Percentiles rank a stretch among this genome's conserved stretches.
phyloP scores from a whole-genome alignment of 2,113 vertebrate genomes.

The Nibea coibor region DNA sequence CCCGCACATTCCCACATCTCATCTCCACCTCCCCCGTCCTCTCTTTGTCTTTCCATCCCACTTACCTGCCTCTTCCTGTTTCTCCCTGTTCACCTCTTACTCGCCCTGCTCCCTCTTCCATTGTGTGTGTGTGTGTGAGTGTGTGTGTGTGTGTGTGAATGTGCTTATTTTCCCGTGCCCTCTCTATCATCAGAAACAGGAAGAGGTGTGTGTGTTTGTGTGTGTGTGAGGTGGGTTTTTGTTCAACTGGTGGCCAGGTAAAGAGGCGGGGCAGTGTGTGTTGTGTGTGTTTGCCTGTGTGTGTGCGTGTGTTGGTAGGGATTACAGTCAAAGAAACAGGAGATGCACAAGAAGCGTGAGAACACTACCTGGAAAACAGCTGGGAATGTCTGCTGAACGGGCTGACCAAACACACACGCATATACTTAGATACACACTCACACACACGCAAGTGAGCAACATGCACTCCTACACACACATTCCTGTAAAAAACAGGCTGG shows the following conservation, averaged over 20 bases:
- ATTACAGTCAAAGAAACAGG: slow-evolving; percentile 73
- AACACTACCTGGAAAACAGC: slow-evolving; percentile 79
- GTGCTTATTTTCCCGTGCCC: slow-evolving; percentile 42
- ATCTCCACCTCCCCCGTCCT: slow-evolving; percentile 11
- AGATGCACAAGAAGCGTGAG: slow-evolving; percentile 75
- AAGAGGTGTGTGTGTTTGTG: slow-evolving; percentile 55
- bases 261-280: slow-evolving; percentile 33
- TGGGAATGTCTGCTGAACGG: slow-evolving; percentile 64
- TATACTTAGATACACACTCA: slow-evolving; percentile 33
- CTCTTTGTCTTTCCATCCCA: slow-evolving; percentile 46
- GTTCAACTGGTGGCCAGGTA: slow-evolving; percentile 60
- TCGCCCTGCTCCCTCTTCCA: slow-evolving; percentile 6
- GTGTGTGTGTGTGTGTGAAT: slow-evolving; percentile 27
- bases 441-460: slow-evolving; percentile 27
- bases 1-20: slow-evolving; percentile 55
- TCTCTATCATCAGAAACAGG: slow-evolving; percentile 66
- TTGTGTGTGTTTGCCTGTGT: slow-evolving; percentile 30
- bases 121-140: slow-evolving; percentile 20
- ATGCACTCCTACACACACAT: slow-evolving; percentile 39
- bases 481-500: slow-evolving; percentile 52
- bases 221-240: slow-evolving; percentile 50
- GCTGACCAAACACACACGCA: slow-evolving; percentile 53
- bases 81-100: slow-evolving; percentile 8
- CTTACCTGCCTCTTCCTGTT: slow-evolving; percentile 45
- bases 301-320: slow-evolving; percentile 49